Evolutionary conservation across 2,888 invertebrate genomes (phyloP).

Genomic region (Nymphalis c-album): DNA sequence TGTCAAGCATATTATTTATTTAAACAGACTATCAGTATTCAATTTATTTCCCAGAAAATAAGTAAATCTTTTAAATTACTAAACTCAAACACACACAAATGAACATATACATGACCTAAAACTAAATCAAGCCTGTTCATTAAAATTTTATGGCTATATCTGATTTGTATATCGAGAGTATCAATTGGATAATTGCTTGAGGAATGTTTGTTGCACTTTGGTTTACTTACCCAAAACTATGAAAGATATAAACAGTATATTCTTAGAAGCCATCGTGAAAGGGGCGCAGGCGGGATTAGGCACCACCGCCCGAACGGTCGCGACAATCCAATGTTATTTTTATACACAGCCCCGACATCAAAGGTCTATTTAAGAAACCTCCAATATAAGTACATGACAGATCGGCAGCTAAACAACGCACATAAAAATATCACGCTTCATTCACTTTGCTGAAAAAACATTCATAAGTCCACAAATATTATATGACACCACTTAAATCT

Average conservation of each 20-base stretch:
- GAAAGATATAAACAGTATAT: constrained; percentile 49
- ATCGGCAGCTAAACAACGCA: constrained; percentile 65
- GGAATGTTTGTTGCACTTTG: constrained; percentile 25
- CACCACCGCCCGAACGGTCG: constrained; percentile 57
- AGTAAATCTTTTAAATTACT: neutral
- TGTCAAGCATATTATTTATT: too few species aligned
- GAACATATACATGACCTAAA: constrained; percentile 2
- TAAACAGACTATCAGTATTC: too few species aligned
- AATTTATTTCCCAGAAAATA: too few species aligned
- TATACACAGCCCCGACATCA: constrained; percentile 76
- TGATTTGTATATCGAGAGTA: constrained; percentile 25
- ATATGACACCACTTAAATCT: constrained; percentile 37
- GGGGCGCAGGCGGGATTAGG: constrained; percentile 58
- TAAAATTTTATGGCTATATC: constrained; percentile 27
- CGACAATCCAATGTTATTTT: constrained; percentile 76
- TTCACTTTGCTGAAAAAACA: constrained; percentile 44
- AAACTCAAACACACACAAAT: neutral
- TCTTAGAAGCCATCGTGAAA: constrained; percentile 55
- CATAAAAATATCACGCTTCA: constrained; percentile 48
- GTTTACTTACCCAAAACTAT: constrained; percentile 61
- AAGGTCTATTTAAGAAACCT: constrained; percentile 76
- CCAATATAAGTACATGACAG: constrained; percentile 68
- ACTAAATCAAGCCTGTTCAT: constrained; percentile 24
- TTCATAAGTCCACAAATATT: constrained; percentile 35
- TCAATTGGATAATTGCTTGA: constrained; percentile 34